phyloP scores from a whole-genome alignment of 2,113 vertebrate species.

The Axis porcinus region DNA sequence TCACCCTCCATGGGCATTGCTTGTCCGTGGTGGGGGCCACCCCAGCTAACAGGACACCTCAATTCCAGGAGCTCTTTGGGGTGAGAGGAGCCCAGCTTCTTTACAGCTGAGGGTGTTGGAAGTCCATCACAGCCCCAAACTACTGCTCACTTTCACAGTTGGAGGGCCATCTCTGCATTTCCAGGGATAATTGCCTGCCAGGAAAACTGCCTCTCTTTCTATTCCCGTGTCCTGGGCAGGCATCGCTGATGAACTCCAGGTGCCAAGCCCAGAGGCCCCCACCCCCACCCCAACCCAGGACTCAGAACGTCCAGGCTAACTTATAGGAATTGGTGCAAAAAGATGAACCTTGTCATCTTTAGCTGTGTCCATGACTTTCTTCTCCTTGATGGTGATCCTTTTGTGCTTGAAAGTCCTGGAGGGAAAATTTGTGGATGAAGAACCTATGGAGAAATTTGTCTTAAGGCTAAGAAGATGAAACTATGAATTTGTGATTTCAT shows the following conservation, averaged over 20 bases:
- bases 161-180: not conserved
- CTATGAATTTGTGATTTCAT: not conserved
- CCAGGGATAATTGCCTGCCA: not conserved
- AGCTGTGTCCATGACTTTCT: accelerated
- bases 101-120: not conserved
- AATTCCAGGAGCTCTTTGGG: not conserved
- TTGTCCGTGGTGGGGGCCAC: accelerated
- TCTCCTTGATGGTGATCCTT: not conserved
- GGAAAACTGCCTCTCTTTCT: not conserved
- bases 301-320: not conserved
- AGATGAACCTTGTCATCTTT: not conserved
- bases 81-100: not conserved
- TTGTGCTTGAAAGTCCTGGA: not conserved
- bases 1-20: not conserved
- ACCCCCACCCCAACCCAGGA: not conserved
- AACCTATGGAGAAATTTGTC: not conserved
- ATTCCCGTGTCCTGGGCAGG: not conserved
- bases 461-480: not conserved
- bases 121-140: not conserved
- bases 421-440: not conserved
- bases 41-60: not conserved
- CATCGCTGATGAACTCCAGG: not conserved
- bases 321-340: accelerated
- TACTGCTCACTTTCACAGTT: not conserved
- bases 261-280: not conserved